Evolutionary conservation across 2,888 invertebrate species (phyloP).

Genomic region (Drosophila paracracens): DNA sequence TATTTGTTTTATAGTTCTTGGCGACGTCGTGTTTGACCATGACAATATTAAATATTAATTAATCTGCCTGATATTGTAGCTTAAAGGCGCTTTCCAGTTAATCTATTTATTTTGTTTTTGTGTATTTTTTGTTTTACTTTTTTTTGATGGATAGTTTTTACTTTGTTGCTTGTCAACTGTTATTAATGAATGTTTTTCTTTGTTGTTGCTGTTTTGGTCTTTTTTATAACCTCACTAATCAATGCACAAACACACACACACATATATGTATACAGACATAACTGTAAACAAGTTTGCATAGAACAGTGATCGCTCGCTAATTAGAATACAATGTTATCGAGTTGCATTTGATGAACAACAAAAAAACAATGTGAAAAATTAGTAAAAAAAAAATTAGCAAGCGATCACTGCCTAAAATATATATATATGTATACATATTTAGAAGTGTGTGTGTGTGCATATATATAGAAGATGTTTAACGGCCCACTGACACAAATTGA

Average conservation of each 20-base stretch:
- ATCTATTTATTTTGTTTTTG: slow-evolving; percentile 17
- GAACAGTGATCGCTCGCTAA: slow-evolving; percentile 18
- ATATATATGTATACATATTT: slow-evolving; percentile 6
- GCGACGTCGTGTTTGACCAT: slow-evolving; percentile 63
- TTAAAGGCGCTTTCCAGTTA: slow-evolving; percentile 45
- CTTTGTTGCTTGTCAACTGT: slow-evolving; percentile 41
- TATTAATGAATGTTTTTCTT: slow-evolving; percentile 27
- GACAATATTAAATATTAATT: slow-evolving; percentile 79
- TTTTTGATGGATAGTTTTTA: slow-evolving; percentile 35
- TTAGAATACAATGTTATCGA: neutral
- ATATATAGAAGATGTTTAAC: slow-evolving; percentile 38
- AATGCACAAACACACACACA: slow-evolving; percentile 17
- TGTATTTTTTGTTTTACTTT: slow-evolving; percentile 14
- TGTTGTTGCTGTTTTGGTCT: slow-evolving; percentile 18
- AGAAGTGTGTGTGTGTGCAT: slow-evolving; percentile 17
- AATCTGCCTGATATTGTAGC: slow-evolving; percentile 57
- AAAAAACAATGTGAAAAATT: neutral
- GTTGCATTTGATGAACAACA: neutral
- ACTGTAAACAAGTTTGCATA: slow-evolving; percentile 4
- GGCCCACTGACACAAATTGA: slow-evolving; percentile 71
- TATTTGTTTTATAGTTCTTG: slow-evolving; percentile 59
- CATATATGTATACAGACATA: slow-evolving; percentile 1
- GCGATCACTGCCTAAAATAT: slow-evolving; percentile 4
- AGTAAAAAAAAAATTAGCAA: neutral
- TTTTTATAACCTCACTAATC: slow-evolving; percentile 67